Conservation (phyloP, 2,113 vertebrate species). For the Eleginops maclovinus region DNA sequence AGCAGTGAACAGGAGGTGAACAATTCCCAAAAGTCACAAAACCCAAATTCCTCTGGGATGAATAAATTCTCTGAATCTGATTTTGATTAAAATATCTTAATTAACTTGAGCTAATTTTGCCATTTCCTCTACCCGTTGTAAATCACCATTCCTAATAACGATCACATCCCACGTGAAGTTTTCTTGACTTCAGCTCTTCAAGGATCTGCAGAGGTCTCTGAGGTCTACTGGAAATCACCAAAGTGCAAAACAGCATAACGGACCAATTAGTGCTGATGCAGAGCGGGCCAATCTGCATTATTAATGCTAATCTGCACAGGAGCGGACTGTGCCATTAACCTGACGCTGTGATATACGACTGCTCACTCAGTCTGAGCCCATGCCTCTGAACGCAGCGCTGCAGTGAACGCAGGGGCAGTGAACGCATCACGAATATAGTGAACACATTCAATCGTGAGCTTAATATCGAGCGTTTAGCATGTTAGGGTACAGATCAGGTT, state of each 20-base stretch:
- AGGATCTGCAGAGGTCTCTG: slow-evolving; percentile 42
- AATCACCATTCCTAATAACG: not conserved
- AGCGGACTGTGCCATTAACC: slow-evolving; percentile 61
- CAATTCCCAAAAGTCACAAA: no score
- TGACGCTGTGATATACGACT: slow-evolving; percentile 53
- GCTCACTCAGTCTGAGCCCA: slow-evolving; percentile 29
- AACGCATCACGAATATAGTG: no score
- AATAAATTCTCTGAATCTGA: no score
- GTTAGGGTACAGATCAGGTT: slow-evolving; percentile 44
- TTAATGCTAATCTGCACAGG: slow-evolving; percentile 60
- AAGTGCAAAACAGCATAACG: slow-evolving; percentile 49
- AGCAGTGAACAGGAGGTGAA: no score
- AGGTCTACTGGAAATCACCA: slow-evolving; percentile 27
- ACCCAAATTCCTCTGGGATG: no score
- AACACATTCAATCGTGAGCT: not conserved
- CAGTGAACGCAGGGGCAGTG: no score
- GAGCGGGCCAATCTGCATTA: slow-evolving; percentile 58
- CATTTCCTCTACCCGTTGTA: no score
- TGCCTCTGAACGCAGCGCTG: slow-evolving; percentile 1
- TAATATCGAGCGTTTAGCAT: slow-evolving; percentile 5
- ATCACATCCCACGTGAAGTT: not conserved
- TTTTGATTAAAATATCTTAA: no score
- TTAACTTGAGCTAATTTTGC: no score
- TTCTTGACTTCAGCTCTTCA: slow-evolving; percentile 28
- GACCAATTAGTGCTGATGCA: slow-evolving; percentile 53